These are phyloP conservation scores for Pachyseris speciosa DNA, from an alignment of 64 coral and sea anemone genomes.

Conservation along the genomic window DNA sequence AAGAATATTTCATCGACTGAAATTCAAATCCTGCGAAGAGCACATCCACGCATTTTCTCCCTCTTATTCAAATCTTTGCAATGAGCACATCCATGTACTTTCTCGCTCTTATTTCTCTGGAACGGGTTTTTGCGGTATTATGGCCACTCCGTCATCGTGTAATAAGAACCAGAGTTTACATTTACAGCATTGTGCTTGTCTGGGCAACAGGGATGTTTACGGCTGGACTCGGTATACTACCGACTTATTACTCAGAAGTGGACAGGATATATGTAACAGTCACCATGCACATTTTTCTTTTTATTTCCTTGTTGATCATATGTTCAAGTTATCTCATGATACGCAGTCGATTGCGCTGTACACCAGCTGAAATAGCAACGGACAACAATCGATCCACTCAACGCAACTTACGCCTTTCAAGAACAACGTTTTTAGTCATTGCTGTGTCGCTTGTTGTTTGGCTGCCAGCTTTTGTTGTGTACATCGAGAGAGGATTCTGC, in stretches of 20 bases:
- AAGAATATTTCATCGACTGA: not conserved
- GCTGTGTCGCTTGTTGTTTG: conserved; percentile 6
- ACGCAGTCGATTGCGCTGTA: not conserved
- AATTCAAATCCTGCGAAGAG: not conserved
- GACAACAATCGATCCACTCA: not conserved
- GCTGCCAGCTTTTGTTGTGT: not conserved
- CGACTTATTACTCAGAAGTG: not conserved
- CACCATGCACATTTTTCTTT: not conserved
- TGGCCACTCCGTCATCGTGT: not conserved
- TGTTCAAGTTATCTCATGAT: conserved; percentile 5
- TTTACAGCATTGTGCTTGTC: not conserved
- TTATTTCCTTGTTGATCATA: not conserved
- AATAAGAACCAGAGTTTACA: not conserved
- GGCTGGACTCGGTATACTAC: not conserved
- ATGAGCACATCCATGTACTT: not conserved
- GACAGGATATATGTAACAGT: not conserved
- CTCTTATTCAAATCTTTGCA: not conserved
- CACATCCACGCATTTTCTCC: not conserved
- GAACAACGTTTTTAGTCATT: not conserved
- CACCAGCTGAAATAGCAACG: no score
- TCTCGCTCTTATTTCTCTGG: conserved; percentile 8
- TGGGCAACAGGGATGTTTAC: not conserved
- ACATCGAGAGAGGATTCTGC: not conserved
- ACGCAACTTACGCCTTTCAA: not conserved
- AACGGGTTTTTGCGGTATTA: not conserved